Percentiles rank a stretch among this genome's conserved stretches.
phyloP scores from a whole-genome alignment of 2,113 vertebrate genomes.

The Petroica traversi region DNA sequence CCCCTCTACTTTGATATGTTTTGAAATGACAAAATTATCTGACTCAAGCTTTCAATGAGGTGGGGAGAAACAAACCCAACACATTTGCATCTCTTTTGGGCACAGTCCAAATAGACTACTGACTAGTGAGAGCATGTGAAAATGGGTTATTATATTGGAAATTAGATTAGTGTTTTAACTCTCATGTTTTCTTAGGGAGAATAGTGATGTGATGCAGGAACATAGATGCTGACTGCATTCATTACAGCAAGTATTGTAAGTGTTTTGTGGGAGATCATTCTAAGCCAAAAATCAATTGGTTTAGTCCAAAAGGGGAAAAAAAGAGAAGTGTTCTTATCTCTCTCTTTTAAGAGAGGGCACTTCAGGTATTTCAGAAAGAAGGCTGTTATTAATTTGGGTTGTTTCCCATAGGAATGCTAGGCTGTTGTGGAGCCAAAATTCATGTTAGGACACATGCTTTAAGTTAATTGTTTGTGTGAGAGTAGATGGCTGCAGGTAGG shows the following conservation, averaged over 20 bases:
- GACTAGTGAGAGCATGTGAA: neutral
- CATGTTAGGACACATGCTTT: slow-evolving; percentile 59
- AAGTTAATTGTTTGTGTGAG: slow-evolving; percentile 59
- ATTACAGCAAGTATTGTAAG: neutral
- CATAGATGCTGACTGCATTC: neutral
- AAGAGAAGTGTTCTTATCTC: slow-evolving; percentile 4
- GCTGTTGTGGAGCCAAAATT: slow-evolving; percentile 40
- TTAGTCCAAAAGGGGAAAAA: neutral
- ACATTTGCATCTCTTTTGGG: neutral
- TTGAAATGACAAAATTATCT: neutral
- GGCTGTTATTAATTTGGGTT: slow-evolving; percentile 64
- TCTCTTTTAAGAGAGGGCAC: slow-evolving; percentile 41
- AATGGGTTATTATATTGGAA: neutral
- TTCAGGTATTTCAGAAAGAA: slow-evolving; percentile 35
- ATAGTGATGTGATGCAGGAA: neutral
- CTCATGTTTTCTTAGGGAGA: neutral
- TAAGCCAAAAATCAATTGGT: neutral
- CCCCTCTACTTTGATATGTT: neutral
- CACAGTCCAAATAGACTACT: neutral
- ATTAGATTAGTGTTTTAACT: neutral
- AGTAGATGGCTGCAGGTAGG: slow-evolving; percentile 56
- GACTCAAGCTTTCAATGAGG: neutral
- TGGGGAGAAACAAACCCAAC: neutral
- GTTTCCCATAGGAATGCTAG: slow-evolving; percentile 54
- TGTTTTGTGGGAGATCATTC: neutral